These are phyloP conservation scores for Actinia tenebrosa DNA, from an alignment of 64 coral and sea anemone genomes.

Conservation along the genomic window DNA sequence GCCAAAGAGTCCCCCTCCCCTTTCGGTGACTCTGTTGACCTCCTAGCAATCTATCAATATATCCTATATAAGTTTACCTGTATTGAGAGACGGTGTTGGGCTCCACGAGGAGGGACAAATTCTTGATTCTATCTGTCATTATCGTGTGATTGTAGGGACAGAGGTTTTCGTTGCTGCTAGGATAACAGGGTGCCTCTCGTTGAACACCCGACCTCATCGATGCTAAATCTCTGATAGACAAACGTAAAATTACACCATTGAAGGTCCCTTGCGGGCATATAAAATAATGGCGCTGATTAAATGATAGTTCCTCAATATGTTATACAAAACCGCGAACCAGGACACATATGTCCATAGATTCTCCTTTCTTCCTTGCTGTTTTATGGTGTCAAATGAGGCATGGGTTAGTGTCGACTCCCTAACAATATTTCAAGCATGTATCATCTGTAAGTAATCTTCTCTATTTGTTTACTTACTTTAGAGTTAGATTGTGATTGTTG, in stretches of 20 bases:
- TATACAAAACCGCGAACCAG: background rate
- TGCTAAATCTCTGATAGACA: constrained; percentile 40
- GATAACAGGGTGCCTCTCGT: constrained; percentile 76
- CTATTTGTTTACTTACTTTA: constrained; percentile 41
- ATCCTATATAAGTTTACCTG: constrained; percentile 14
- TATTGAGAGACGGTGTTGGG: constrained; percentile 27
- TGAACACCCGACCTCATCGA: constrained; percentile 60
- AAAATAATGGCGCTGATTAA: background rate
- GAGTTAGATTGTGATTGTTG: constrained; percentile 45
- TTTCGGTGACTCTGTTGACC: too few species aligned
- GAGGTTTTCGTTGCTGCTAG: constrained; percentile 23
- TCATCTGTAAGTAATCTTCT: too few species aligned
- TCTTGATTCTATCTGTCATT: constrained; percentile 39
- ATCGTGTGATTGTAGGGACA: constrained; percentile 28
- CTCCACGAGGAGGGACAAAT: constrained; percentile 13
- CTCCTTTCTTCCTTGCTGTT: too few species aligned
- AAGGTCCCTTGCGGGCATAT: background rate
- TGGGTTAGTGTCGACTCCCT: too few species aligned
- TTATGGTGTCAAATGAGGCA: too few species aligned
- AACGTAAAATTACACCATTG: too few species aligned
- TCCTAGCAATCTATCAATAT: too few species aligned
- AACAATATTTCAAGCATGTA: too few species aligned
- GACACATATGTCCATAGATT: too few species aligned
- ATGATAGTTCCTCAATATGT: too few species aligned
- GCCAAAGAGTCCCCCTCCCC: too few species aligned